Evolutionary conservation across 2,888 invertebrate species (phyloP).

Genomic region (Scaptomyza polygonia): DNA sequence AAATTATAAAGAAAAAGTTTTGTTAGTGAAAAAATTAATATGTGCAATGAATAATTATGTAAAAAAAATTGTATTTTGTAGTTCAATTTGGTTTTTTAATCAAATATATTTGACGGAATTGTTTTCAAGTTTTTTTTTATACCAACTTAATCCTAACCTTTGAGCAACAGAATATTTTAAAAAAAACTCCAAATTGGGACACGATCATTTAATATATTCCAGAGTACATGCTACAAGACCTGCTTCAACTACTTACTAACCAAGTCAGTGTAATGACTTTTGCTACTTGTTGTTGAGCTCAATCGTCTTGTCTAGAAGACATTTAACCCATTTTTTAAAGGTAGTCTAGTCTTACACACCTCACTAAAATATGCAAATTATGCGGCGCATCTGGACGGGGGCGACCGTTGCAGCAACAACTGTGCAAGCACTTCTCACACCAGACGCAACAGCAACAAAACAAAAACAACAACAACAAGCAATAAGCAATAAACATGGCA

Average conservation of each 20-base stretch:
- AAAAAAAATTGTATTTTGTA: too few relatives aligned
- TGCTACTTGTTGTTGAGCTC: constrained; percentile 6
- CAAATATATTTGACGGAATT: neutral
- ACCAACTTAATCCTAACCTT: neutral
- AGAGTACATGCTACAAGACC: neutral
- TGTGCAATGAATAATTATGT: too few relatives aligned
- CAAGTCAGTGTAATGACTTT: constrained; percentile 5
- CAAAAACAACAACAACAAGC: constrained; percentile 37
- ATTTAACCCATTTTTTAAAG: constrained; percentile 48
- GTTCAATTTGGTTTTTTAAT: too few relatives aligned
- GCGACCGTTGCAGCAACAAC: constrained; percentile 16
- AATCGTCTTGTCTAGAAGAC: constrained; percentile 14
- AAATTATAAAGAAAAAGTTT: neutral
- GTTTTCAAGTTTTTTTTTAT: neutral
- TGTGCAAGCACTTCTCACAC: constrained; percentile 45
- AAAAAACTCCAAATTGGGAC: too few relatives aligned
- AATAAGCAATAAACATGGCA: constrained; percentile 71
- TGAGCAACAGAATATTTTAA: neutral
- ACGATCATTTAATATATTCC: neutral
- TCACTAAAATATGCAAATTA: constrained; percentile 49
- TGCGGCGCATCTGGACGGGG: constrained; percentile 36
- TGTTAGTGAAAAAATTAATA: neutral
- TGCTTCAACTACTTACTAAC: neutral
- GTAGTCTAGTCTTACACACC: constrained; percentile 38
- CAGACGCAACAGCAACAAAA: constrained; percentile 25